Evolutionary conservation across 2,113 vertebrate genomes (phyloP), one percentile per base, ranked within the genome.

Genomic region (Sinosuthora webbiana): DNA sequence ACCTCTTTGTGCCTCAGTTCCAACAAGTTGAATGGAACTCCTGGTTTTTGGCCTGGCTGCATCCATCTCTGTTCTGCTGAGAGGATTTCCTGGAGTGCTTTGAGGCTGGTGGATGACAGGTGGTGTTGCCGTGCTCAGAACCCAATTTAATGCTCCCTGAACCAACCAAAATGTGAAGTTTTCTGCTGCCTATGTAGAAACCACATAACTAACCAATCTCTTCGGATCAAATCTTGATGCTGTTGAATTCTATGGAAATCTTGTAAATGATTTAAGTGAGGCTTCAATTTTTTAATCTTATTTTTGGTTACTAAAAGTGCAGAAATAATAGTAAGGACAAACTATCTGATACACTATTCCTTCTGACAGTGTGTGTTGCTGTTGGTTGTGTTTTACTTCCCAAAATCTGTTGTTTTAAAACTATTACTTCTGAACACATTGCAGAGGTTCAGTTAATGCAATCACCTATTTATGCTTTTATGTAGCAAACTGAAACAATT

Each of bases 1-100:
- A 56, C 64, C 19, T 47, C 52, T 89, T 31, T 68, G 83, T 91
- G 83, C 80, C 94, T 92, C 89, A 16, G n/a, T 44, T 63, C 44
- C 81, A 41, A 7, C 0, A 6, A n/a, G 52, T 0, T n/a, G 44
- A 56, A 8, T 55, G 33, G 62, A 60, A 31, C 53, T 31, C 22
- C 28, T 4, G 53, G 37, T 1, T 44, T 81, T 25, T 10, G 33
- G 65, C 57, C 62, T 85, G 33, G 70, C 65, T 70, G 3, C 0
- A 0, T 20, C 70, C 21, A 1, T 45, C 49, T 42, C 21, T 2
- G 10, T 9, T 64, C 56, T 82, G 44, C 79, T 33, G 57, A 63
- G 83, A 56, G 76, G 42, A 27, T 37, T 73, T 88, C 77, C 23
- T 11, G 79, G 76, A n/a, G 30, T 22, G 59, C 39, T 65, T 31